phyloP scores from a whole-genome alignment of 2,888 invertebrate genomes.

The Ophraella communa region DNA sequence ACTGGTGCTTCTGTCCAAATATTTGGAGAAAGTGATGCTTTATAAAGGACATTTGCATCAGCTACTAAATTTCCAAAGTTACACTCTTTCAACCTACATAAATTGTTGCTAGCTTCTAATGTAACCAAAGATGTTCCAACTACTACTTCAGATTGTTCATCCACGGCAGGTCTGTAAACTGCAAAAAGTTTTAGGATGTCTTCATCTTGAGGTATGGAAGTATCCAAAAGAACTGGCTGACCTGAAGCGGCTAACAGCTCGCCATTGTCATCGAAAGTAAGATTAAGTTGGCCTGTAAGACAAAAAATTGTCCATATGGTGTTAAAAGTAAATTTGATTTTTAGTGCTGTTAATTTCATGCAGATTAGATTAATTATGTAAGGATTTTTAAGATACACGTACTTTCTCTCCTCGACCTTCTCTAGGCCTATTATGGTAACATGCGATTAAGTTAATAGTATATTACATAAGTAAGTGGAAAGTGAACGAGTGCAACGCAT shows the following conservation, averaged over 20 bases:
- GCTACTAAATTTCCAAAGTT: slow-evolving; percentile 84
- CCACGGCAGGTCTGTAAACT: slow-evolving; percentile 65
- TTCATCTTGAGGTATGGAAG: slow-evolving; percentile 69
- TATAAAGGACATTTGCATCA: slow-evolving; percentile 75
- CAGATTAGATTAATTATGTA: not conserved
- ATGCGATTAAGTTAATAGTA: too few relatives aligned
- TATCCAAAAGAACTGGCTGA: slow-evolving; percentile 77
- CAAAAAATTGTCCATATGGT: not conserved
- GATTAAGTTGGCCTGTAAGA: slow-evolving; percentile 60
- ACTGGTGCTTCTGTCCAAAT: slow-evolving; percentile 81
- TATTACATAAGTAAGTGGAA: too few relatives aligned
- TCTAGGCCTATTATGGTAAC: too few relatives aligned
- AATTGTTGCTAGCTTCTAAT: slow-evolving; percentile 66
- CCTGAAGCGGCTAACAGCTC: slow-evolving; percentile 73
- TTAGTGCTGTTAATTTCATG: not conserved
- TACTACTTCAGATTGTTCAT: slow-evolving; percentile 62
- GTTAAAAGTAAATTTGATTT: not conserved
- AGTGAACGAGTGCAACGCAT: too few relatives aligned
- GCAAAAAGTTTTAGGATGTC: slow-evolving; percentile 69
- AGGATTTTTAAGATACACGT: too few relatives aligned
- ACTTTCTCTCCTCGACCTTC: too few relatives aligned
- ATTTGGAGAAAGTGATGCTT: slow-evolving; percentile 37
- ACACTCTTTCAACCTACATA: slow-evolving; percentile 78
- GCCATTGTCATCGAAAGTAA: slow-evolving; percentile 74
- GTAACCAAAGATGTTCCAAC: slow-evolving; percentile 75